phyloP scores from a whole-genome alignment of 2,888 invertebrate genomes.

The Protophormia terraenovae region DNA sequence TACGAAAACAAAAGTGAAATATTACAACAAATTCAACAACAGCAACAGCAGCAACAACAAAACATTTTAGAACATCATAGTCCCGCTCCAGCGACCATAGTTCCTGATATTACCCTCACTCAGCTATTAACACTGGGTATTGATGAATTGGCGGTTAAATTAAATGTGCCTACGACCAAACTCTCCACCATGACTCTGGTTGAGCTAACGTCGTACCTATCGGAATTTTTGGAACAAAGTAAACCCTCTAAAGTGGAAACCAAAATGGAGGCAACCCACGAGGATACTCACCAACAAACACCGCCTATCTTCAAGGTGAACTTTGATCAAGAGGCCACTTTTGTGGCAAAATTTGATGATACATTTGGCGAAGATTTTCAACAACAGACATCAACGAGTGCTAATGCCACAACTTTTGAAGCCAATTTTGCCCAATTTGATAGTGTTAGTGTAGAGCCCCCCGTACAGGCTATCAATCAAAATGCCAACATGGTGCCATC shows the following conservation, averaged over 20 bases:
- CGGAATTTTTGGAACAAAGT: conserved; percentile 83
- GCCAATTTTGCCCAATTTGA: conserved; percentile 86
- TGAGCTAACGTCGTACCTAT: conserved; percentile 91
- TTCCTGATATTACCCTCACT: conserved; percentile 88
- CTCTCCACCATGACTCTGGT: conserved; percentile 93
- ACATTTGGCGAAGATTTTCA: conserved; percentile 83
- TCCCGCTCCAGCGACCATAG: conserved; percentile 69
- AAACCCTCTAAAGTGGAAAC: conserved; percentile 70
- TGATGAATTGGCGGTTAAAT: conserved; percentile 89
- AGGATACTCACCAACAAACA: conserved; percentile 36
- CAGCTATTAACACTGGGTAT: conserved; percentile 91
- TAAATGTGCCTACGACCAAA: conserved; percentile 89
- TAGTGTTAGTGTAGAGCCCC: conserved; percentile 63
- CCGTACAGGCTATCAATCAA: conserved; percentile 70
- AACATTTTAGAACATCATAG: conserved; percentile 31
- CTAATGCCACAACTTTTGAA: conserved; percentile 82
- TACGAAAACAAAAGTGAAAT: conserved; percentile 80
- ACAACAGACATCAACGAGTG: conserved; percentile 1
- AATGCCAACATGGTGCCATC: conserved; percentile 80
- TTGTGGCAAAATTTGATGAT: conserved; percentile 85
- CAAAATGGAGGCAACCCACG: conserved; percentile 65
- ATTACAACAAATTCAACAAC: conserved; percentile 72
- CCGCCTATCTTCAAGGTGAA: conserved; percentile 79
- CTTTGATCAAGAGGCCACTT: conserved; percentile 81
- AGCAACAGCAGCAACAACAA: conserved; percentile 61